A percentile compares a stretch with the other conserved stretches of the same genome.
Conservation (phyloP, 2,113 vertebrate species). For the Cyanoramphus novaezelandiae region DNA sequence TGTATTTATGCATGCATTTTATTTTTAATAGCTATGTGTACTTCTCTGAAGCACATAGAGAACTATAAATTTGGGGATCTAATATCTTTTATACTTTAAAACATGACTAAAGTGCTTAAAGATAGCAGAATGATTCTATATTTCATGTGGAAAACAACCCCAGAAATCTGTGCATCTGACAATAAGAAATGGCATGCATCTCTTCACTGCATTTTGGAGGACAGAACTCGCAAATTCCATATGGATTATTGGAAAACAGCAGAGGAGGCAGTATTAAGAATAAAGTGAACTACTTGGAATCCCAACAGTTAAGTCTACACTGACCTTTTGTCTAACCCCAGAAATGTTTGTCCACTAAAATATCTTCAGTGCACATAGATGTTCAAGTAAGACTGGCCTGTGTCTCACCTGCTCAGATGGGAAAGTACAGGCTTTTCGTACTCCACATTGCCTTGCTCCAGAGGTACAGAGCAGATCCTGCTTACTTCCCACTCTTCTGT, state of each 20-base stretch:
- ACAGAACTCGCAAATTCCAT: neutral
- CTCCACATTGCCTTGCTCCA: neutral
- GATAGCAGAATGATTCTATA: neutral
- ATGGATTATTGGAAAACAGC: neutral
- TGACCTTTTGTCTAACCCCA: neutral
- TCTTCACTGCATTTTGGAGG: neutral
- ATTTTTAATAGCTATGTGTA: neutral
- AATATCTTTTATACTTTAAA: constrained; percentile 24
- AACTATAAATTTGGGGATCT: constrained; percentile 3
- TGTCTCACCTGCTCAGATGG: neutral
- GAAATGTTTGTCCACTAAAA: neutral
- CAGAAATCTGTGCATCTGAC: neutral
- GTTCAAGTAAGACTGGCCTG: neutral
- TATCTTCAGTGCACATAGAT: neutral
- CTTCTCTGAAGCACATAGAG: constrained; percentile 19
- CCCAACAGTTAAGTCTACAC: neutral
- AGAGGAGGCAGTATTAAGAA: neutral
- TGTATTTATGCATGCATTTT: neutral
- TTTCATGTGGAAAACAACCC: neutral
- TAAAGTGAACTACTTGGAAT: neutral
- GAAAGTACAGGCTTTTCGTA: neutral
- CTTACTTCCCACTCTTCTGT: neutral
- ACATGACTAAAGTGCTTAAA: neutral
- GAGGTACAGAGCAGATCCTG: neutral
- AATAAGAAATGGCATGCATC: neutral